Base-by-base conservation (phyloP, 2,888 invertebrate species). In the Petrolisthes manimaculis region DNA sequence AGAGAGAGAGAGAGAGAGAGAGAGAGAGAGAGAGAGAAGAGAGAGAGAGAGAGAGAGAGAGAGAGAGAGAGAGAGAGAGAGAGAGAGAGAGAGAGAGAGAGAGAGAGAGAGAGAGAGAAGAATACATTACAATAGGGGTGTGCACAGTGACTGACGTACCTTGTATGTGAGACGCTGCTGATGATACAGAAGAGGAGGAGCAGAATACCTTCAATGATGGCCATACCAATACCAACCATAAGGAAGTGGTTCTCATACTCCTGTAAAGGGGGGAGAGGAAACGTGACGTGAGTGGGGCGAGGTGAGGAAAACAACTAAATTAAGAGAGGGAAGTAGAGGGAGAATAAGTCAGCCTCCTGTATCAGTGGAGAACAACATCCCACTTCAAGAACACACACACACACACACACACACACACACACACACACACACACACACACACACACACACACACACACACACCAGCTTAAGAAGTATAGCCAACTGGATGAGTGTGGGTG, bases 131-230 rank as follows among this genome's bases (percentile, higher is more conserved):
- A n/a, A 9, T 54, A 80, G 56, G 14, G n/a, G n/a, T 51, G n/a
- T 51, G n/a, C 14, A 53, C 0, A n/a, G 18, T 12, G 54, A 18
- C 51, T 14, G 24, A 75, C 87, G 74, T 12, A 88, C 88, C 84
- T 80, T 84, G 75, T 84, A 88, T n/a, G 84, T 80, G 88, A 84
- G 74, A 88, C 54, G 74, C 74, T 81, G n/a, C 55, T 79, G 4
- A 88, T 80, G 80, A 88, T 75, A 61, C 88, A 88, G 88, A 84
- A 88, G 84, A 79, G 4, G 74, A 88, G 2, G 24, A 78, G 69
- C 80, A 88, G 55, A 67, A 56, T 8, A 8, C 80, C 54, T 74
- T 88, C 80, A 5, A 24, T 24, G 14, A 81, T 9, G 18, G 84
- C 81, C 37, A 88, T 84, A 9, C 75, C 74, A 8, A 21, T 51